Percentiles rank a stretch among this genome's conserved stretches.
These are phyloP conservation scores for Trypoxylus dichotomus DNA, from an alignment of 1,140 invertebrate genomes.

Conservation along the genomic window DNA sequence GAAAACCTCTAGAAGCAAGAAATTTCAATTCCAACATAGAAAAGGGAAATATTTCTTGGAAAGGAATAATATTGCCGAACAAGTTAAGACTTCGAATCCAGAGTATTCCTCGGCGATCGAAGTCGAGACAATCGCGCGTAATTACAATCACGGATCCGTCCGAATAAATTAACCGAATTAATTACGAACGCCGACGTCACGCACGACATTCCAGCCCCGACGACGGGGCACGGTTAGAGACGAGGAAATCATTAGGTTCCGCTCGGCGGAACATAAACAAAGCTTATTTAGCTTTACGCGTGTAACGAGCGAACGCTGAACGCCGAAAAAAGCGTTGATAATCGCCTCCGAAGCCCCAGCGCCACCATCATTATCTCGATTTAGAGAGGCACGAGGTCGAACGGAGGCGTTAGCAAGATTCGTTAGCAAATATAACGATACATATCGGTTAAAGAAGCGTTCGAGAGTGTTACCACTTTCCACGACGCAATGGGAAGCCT, in stretches of 20 bases:
- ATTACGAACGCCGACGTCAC: background rate
- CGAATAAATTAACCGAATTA: background rate
- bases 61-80: no score
- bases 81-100: background rate
- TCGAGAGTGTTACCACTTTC: background rate
- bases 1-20: no score
- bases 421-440: background rate
- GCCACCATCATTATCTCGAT: background rate
- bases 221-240: background rate
- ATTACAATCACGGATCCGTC: background rate
- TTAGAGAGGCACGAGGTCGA: background rate
- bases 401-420: background rate
- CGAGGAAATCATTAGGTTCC: background rate
- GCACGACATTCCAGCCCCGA: background rate
- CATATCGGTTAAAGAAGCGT: background rate
- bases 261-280: background rate
- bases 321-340: background rate
- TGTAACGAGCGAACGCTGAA: background rate
- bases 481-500: background rate
- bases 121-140: background rate
- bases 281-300: background rate
- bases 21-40: no score
- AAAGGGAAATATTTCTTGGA: no score
- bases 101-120: background rate
- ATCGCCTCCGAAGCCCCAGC: background rate